Percentiles rank a stretch among this genome's conserved stretches.
phyloP scores from a whole-genome alignment of 2,797 vertebrate genomes.

The Cichlasoma orientale region DNA sequence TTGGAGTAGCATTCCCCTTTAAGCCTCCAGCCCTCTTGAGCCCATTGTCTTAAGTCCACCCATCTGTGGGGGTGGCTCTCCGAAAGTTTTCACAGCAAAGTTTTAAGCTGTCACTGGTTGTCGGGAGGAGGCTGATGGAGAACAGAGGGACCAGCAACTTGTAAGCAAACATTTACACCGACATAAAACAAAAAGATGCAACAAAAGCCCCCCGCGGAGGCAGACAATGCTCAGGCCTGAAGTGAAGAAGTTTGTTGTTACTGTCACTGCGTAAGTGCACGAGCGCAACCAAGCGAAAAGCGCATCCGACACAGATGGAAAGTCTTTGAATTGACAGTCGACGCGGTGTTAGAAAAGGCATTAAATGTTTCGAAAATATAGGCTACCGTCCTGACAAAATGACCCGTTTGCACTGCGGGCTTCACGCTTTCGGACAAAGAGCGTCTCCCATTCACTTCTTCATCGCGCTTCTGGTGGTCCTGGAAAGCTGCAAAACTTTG shows the following conservation, averaged over 20 bases:
- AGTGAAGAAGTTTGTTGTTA: not conserved
- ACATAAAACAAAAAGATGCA: conserved; percentile 29
- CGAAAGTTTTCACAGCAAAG: conserved; percentile 72
- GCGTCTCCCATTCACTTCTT: conserved; percentile 55
- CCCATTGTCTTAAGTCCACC: conserved; percentile 77
- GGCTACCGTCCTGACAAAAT: conserved; percentile 70
- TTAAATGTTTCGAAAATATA: conserved; percentile 39
- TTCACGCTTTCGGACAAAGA: conserved; percentile 54
- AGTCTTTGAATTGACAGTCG: conserved; percentile 48
- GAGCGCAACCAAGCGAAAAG: conserved; percentile 23
- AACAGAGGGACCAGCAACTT: conserved; percentile 33
- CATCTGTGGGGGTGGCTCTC: conserved; percentile 79
- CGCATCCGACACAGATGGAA: conserved; percentile 31
- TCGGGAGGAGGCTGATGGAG: conserved; percentile 69
- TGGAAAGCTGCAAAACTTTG: conserved; percentile 49
- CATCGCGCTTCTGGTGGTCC: conserved; percentile 61
- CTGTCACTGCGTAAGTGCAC: conserved; percentile 34
- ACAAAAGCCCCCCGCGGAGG: conserved; percentile 7
- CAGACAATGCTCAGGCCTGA: conserved; percentile 37
- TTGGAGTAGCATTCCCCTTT: conserved; percentile 71
- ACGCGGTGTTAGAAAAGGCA: conserved; percentile 13
- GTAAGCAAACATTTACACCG: conserved; percentile 20
- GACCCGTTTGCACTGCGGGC: conserved; percentile 58
- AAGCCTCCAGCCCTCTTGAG: conserved; percentile 46
- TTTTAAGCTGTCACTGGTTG: conserved; percentile 69